Base-by-base conservation (phyloP, 2,888 invertebrate species). In the Noctua janthe region DNA sequence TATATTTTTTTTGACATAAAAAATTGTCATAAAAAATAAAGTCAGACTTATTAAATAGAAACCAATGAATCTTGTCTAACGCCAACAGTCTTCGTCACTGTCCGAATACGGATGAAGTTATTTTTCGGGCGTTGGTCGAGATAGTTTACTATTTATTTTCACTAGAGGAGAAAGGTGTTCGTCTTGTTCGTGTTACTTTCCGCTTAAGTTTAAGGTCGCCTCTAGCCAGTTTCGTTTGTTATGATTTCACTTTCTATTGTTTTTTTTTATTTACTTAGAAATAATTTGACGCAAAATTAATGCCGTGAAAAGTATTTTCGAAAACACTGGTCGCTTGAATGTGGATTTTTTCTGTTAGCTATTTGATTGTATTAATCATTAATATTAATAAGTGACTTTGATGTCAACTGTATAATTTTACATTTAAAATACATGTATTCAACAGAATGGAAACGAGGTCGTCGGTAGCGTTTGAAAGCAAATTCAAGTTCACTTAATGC, bases 231-330 rank as follows among this genome's bases (percentile, higher is more conserved):
- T 94, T 86, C 89, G 83, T 92, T 90, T 89, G 88, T 91, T 82
- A 89, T 91, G 88, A 90, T 94, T 94, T 96, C 92, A 93, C 96
- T 96, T 96, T 96, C 95, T 92, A 92, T 89, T 87, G 76, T 67
- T 73, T 80, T 78, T 66, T 66, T 39, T 20, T 64, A 29, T 15
- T 13, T 51, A 70, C 11, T 49, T 13, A n/a, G 4, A 49, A 47
- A 6, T 2, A 83, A 59, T 64, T 56, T 75, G 17, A 39, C 1
- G 20, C 39, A 23, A 64, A 7, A 4, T 51, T n/a, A 0, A 29
- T 56, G 59, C 62, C 3, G 23, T 13, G 6, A n/a, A 29, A 49
- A 79, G 39, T 17, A 8, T 47, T 71, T 1, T 20, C 3, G 43
- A 5, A 29, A 66, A 71, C 10, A 64, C 39, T 3, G 0, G 10